Base-by-base conservation (phyloP, 37 sponge, comb jelly and placozoan genomes). In the Lycopodina hypogea region DNA sequence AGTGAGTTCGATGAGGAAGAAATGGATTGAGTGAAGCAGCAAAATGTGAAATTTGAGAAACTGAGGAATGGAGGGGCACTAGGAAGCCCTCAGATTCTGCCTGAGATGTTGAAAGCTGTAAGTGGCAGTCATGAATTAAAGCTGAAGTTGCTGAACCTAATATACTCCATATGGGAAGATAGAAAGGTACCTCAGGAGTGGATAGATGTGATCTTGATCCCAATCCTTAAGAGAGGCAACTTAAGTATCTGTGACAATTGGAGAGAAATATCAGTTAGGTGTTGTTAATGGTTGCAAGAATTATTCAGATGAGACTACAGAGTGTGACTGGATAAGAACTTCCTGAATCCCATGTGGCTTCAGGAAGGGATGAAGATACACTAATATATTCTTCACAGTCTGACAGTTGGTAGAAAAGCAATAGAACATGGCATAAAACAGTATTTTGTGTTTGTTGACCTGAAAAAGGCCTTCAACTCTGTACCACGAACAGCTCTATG, bases 171-270 rank as follows among this genome's bases (percentile, higher is more conserved):
- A 18, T 59, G 60, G 18, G 3, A 12, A 18, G 60, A 59, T 17
- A 59, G 60, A 23, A 12, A 18, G n/a, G 8, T 59, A 8, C n/a
- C n/a, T 59, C 12, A 18, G 60, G n/a, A 6, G 78, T 48, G 2
- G 17, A n/a, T n/a, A n/a, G n/a, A n/a, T n/a, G n/a, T n/a, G n/a
- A n/a, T n/a, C n/a, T n/a, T n/a, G n/a, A n/a, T n/a, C n/a, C n/a
- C n/a, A 53, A 53, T 53, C 55, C 55, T 17, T 17, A 77, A 77
- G 78, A 77, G 60, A 38, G 78, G 78, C 12, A 17, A 53, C 55
- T 17, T 53, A 12, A 53, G 17, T 17, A 53, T 12, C 32, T 79
- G 80, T 79, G 80, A 79, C 29, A 79, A 69, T 35, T 79, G 80
- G 80, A 68, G 59, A 22, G 78, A 66, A 34, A 77, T 59, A 39